A percentile compares a stretch with the other conserved stretches of the same genome.
Evolutionary conservation across 2,113 vertebrate species (phyloP).

Genomic region (Amia ocellicauda): DNA sequence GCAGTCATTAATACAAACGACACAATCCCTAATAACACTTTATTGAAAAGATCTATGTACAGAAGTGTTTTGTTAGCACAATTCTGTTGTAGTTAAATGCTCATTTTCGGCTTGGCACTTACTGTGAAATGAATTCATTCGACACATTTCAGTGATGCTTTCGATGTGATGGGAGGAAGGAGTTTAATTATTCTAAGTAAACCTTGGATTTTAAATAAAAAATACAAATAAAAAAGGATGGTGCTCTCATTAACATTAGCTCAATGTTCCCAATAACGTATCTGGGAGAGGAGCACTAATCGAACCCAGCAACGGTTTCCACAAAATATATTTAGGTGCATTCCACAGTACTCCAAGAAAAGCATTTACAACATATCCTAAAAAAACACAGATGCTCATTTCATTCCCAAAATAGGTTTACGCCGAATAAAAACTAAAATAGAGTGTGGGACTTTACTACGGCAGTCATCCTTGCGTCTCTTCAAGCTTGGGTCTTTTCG

Average conservation of each 20-base stretch:
- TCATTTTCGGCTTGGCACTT: slow-evolving; percentile 35
- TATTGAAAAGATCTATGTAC: slow-evolving; percentile 29
- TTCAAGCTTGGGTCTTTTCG: slow-evolving; percentile 79
- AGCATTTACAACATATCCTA: slow-evolving; percentile 20
- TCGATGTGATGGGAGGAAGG: no score
- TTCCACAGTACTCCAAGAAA: slow-evolving; percentile 16
- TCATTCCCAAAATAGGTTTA: background rate
- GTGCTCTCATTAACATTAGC: no score
- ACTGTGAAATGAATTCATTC: background rate
- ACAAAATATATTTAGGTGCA: background rate
- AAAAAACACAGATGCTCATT: background rate
- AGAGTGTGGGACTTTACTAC: slow-evolving; percentile 19
- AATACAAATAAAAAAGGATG: no score
- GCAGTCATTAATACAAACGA: background rate
- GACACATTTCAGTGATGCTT: no score
- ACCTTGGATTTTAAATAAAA: no score
- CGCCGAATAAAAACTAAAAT: slow-evolving; percentile 35
- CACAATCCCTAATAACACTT: background rate
- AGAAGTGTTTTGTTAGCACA: slow-evolving; percentile 34
- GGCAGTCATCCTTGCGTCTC: slow-evolving; percentile 56
- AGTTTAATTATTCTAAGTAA: no score
- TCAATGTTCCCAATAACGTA: no score
- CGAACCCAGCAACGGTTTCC: no score
- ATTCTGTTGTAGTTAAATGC: slow-evolving; percentile 19
- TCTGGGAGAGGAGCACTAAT: no score